Evolutionary conservation across 2,113 vertebrate species (phyloP), one percentile per base, ranked within the genome.

Genomic region (Mugil cephalus): DNA sequence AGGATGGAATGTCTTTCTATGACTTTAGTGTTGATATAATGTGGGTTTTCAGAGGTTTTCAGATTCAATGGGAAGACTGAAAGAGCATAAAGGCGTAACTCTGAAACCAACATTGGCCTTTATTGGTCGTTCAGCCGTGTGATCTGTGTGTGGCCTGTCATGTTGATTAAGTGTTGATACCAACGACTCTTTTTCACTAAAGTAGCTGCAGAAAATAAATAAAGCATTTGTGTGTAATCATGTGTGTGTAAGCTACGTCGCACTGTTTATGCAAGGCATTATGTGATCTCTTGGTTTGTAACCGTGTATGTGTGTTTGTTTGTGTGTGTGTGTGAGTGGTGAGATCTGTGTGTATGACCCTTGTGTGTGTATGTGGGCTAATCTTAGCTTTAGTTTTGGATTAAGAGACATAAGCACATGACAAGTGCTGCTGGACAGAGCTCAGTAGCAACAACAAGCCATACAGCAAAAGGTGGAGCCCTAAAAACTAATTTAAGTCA

Each of bases 361-460:
- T 35, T 39, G 30, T 55, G 78, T 52, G 45, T 50, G 59, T 88
- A 88, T 92, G 74, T 91, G 90, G 90, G 89, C 91, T 93, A 87
- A 93, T 92, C 87, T 91, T 91, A 89, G 89, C 86, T 93, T 91
- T 91, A 80, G 87, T 17, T 50, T 54, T 14, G 74, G 88, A 91
- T 93, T 92, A 91, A 87, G 80, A 76, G 85, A 81, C 71, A 83
- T 76, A 85, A 88, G 80, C 77, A 83, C 79, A 79, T 69, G 70
- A 69, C 59, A 45, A 59, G 60, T 62, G 73, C 73, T 62, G 58
- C 77, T 55, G 64, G 73, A 73, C 61, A 39, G 75, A 51, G 61
- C 54, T 69, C 42, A 43, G 61, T 19, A 21, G 50, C 38, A 43
- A 58, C 30, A 65, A 53, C 24, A 47, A 38, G 59, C 56, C 10